phyloP scores from a whole-genome alignment of 2,888 invertebrate genomes.

The Drosophila trichaetosa region DNA sequence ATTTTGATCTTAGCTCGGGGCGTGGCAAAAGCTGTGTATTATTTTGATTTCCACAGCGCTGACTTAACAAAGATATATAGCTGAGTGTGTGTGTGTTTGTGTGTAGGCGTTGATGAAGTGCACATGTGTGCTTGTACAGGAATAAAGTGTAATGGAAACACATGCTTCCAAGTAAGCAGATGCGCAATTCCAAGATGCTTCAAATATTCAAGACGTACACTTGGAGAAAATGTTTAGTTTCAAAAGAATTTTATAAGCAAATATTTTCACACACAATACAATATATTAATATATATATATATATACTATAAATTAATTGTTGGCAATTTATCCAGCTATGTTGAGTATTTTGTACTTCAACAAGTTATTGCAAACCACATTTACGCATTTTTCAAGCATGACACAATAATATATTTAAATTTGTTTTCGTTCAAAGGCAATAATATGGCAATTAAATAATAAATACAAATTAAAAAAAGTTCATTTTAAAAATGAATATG shows the following conservation, averaged over 20 bases:
- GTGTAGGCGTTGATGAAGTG: slow-evolving; percentile 67
- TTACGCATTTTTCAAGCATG: not conserved
- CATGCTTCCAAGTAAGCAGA: slow-evolving; percentile 47
- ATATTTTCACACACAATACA: not conserved
- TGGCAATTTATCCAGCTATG: not conserved
- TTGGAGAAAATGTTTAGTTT: slow-evolving; percentile 1
- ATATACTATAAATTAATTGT: not conserved
- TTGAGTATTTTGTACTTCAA: too few species aligned
- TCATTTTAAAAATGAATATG: slow-evolving; percentile 7
- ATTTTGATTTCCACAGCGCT: slow-evolving; percentile 75
- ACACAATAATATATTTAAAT: slow-evolving; percentile 1
- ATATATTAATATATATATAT: not conserved
- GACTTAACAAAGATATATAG: slow-evolving; percentile 75
- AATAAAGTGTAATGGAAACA: slow-evolving; percentile 57
- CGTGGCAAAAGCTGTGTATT: slow-evolving; percentile 61
- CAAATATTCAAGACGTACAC: slow-evolving; percentile 10
- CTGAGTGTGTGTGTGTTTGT: slow-evolving; percentile 15
- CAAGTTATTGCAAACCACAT: not conserved
- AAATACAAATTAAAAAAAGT: slow-evolving; percentile 1
- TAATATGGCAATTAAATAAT: not conserved
- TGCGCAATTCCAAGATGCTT: slow-evolving; percentile 40
- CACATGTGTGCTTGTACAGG: slow-evolving; percentile 36
- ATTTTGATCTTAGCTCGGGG: slow-evolving; percentile 57
- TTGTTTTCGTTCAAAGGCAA: not conserved
- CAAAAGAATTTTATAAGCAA: not conserved